phyloP scores from a whole-genome alignment of 2,797 vertebrate genomes.

The Momotus momota region DNA sequence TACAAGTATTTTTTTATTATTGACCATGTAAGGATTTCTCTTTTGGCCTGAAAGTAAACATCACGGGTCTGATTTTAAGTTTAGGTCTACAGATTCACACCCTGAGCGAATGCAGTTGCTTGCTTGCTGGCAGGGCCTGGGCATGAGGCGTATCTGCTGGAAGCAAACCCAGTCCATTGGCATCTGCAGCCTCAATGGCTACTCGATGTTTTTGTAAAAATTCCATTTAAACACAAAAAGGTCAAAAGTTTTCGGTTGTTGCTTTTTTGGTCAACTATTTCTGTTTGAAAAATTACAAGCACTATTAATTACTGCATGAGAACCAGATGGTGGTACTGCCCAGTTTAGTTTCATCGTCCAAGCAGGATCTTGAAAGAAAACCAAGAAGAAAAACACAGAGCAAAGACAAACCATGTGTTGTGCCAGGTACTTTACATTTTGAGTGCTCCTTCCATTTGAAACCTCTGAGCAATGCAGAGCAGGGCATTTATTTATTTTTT shows the following conservation, averaged over 20 bases:
- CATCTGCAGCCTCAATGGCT: background rate
- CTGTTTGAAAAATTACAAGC: constrained; percentile 36
- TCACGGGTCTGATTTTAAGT: background rate
- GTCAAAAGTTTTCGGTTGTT: background rate
- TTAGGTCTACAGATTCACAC: background rate
- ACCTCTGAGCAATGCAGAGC: background rate
- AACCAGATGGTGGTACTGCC: constrained; percentile 42
- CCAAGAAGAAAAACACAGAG: background rate
- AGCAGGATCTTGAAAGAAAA: constrained; percentile 18
- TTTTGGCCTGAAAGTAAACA: background rate
- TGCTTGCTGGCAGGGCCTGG: background rate
- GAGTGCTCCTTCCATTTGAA: background rate
- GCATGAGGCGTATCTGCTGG: background rate
- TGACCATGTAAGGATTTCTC: constrained; percentile 25
- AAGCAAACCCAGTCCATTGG: background rate
- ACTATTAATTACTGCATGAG: constrained; percentile 33
- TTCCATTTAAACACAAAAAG: constrained; percentile 43
- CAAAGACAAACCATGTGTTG: constrained; percentile 12
- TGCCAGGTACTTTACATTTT: constrained; percentile 34
- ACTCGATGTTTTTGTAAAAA: constrained; percentile 21
- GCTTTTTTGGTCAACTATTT: background rate
- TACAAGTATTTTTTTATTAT: background rate
- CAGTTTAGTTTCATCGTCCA: constrained; percentile 4
- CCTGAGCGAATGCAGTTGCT: background rate
- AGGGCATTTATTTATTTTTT: background rate